A percentile compares a stretch with the other conserved stretches of the same genome.
Conservation (phyloP, 2,797 vertebrate genomes). For the Chelmon rostratus region DNA sequence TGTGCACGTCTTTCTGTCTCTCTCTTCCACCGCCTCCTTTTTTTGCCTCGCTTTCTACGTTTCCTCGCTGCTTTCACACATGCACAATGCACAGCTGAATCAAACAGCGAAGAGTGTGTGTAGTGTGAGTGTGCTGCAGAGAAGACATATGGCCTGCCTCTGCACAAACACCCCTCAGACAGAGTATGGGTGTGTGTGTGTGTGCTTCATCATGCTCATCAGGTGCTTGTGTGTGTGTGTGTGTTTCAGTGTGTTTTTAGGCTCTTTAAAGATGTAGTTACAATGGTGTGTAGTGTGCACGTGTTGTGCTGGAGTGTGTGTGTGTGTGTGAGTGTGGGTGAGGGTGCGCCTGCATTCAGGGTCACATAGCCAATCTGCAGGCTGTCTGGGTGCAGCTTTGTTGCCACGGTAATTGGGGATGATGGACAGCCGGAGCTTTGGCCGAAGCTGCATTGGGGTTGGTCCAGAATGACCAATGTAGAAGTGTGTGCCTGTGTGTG, state of each 20-base stretch:
- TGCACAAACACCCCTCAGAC: constrained; percentile 52
- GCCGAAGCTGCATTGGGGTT: constrained; percentile 79
- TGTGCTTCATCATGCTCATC: constrained; percentile 36
- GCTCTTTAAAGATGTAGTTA: constrained; percentile 46
- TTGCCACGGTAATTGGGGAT: constrained; percentile 89
- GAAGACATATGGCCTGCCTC: constrained; percentile 74
- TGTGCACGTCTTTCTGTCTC: constrained; percentile 28
- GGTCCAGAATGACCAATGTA: constrained; percentile 78
- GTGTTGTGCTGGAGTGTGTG: constrained; percentile 4
- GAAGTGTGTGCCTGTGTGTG: constrained; percentile 58
- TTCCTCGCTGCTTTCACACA: constrained; percentile 57
- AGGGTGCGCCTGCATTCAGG: constrained; percentile 70
- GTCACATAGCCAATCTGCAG: constrained; percentile 83
- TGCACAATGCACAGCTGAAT: constrained; percentile 48
- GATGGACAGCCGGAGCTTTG: constrained; percentile 86
- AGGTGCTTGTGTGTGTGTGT: constrained; percentile 40
- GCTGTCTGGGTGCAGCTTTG: constrained; percentile 82
- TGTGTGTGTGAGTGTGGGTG: constrained; percentile 47
- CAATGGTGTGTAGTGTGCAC: constrained; percentile 4
- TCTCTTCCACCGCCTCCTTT: constrained; percentile 21
- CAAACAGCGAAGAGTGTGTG: constrained; percentile 34
- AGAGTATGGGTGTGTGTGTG: constrained; percentile 13
- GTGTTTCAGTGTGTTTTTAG: constrained; percentile 36
- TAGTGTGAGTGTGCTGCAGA: constrained; percentile 52
- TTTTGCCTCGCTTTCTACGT: constrained; percentile 27